Evolutionary conservation across 2,113 vertebrate genomes (phyloP).

Genomic region (Percina caprodes): DNA sequence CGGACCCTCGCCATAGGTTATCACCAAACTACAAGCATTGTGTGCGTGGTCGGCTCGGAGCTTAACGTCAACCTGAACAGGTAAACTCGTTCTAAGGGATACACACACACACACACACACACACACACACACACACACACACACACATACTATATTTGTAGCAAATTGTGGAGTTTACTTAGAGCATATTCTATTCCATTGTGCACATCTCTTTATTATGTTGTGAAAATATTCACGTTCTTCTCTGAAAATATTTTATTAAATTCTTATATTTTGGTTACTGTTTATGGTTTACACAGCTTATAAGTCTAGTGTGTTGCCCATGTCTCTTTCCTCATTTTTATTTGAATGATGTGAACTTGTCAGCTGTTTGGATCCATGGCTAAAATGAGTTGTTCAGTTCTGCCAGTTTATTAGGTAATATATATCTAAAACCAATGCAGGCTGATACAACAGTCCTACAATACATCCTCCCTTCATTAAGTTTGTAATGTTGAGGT

Average conservation of each 20-base stretch:
- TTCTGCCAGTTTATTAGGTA: neutral
- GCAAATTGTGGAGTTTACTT: neutral
- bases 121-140: neutral
- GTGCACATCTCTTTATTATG: neutral
- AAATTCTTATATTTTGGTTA: neutral
- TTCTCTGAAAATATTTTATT: no score
- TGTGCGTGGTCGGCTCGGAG: conserved; percentile 76
- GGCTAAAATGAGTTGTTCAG: neutral
- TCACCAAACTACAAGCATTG: neutral
- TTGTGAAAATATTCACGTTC: neutral
- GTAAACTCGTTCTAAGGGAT: conserved; percentile 41
- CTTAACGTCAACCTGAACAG: conserved; percentile 72
- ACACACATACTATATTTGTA: neutral
- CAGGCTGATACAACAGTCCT: neutral
- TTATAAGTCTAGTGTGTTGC: neutral
- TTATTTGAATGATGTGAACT: neutral
- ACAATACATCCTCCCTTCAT: neutral
- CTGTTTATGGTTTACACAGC: neutral
- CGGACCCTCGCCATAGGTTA: conserved; percentile 76
- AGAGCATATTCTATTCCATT: neutral
- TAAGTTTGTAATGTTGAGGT: neutral
- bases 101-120: neutral
- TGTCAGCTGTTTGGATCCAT: neutral
- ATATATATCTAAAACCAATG: neutral
- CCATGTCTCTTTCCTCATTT: neutral